Evolutionary conservation across 2,113 vertebrate genomes (phyloP).

Genomic region (Chroicocephalus ridibundus): DNA sequence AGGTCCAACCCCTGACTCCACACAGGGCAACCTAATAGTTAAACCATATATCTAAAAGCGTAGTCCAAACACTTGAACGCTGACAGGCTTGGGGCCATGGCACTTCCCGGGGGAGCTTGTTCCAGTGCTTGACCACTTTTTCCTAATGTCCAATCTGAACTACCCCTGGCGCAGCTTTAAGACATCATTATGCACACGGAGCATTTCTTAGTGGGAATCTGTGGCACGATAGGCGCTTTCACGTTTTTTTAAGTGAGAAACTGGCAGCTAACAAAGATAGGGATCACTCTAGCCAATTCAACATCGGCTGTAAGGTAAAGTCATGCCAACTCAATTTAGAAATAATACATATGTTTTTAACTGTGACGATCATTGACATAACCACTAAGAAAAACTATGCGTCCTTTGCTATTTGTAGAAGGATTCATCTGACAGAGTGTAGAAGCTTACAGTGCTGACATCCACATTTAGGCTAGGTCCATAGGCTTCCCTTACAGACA

Average conservation of each 20-base stretch:
- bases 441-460: not conserved
- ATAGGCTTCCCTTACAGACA: not conserved
- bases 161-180: not conserved
- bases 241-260: not conserved
- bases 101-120: accelerated
- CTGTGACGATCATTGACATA: not conserved
- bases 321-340: not conserved
- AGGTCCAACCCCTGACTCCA: not conserved
- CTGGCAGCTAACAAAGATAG: not conserved
- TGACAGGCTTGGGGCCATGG: not conserved
- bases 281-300: not conserved
- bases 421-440: not conserved
- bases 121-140: not conserved
- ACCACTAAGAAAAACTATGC: not conserved
- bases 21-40: not conserved
- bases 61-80: not conserved
- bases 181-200: not conserved
- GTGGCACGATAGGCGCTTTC: not conserved
- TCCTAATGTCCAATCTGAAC: not conserved
- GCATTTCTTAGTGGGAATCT: not conserved
- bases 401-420: not conserved
- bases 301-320: not conserved
- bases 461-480: not conserved
- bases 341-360: not conserved
- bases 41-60: not conserved